Evolutionary conservation across 2,797 vertebrate species (phyloP).

Genomic region (Manis javanica): DNA sequence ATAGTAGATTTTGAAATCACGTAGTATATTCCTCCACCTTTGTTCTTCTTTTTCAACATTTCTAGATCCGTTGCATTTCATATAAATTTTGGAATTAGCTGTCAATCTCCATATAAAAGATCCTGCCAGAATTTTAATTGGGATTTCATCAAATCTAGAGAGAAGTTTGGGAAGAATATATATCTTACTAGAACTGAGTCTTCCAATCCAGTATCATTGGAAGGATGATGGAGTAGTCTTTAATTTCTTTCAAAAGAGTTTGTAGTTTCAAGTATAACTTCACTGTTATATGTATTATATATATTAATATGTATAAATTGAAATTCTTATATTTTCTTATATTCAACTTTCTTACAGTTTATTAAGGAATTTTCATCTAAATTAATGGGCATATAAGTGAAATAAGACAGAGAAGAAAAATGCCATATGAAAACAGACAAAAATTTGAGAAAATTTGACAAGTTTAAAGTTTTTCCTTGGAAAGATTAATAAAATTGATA

Average conservation of each 20-base stretch:
- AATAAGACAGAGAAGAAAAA: no score
- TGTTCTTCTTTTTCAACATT: neutral
- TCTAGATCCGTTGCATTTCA: neutral
- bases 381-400: neutral
- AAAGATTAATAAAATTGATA: no score
- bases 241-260: neutral
- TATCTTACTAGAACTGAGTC: neutral
- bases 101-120: neutral
- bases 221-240: neutral
- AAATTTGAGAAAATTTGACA: no score
- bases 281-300: neutral
- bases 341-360: neutral
- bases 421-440: no score
- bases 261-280: neutral
- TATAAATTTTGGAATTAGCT: neutral
- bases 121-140: neutral
- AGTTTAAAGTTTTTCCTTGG: no score
- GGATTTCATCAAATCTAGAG: neutral
- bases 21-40: neutral
- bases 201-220: neutral
- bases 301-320: neutral
- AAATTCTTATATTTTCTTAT: neutral
- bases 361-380: neutral
- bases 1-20: neutral
- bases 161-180: neutral